A percentile compares a stretch with the other conserved stretches of the same genome.
These are phyloP conservation scores for Drosophila fuyamai DNA, from an alignment of 1,140 invertebrate genomes.

Conservation along the genomic window DNA sequence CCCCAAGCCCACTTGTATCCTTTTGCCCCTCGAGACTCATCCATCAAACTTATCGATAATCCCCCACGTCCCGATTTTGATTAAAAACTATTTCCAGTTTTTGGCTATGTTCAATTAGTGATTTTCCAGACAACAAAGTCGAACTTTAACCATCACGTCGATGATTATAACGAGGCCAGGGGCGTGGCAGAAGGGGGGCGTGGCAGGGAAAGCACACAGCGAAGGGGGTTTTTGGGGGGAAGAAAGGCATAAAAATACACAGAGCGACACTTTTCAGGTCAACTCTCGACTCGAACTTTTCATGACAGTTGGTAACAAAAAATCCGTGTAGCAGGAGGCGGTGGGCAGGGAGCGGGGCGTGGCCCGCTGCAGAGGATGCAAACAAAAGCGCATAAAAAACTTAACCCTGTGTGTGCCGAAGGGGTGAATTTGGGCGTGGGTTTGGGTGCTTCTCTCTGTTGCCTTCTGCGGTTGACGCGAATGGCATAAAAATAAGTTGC, in stretches of 20 bases:
- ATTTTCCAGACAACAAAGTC: slow-evolving; percentile 25
- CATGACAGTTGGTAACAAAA: slow-evolving; percentile 70
- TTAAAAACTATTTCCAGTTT: slow-evolving; percentile 14
- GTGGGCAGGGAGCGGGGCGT: slow-evolving; percentile 1
- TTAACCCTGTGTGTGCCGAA: slow-evolving; percentile 62
- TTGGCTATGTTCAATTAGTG: slow-evolving; percentile 46
- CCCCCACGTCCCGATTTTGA: slow-evolving; percentile 1
- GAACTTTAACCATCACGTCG: slow-evolving; percentile 1
- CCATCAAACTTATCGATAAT: slow-evolving; percentile 25
- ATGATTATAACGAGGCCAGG: slow-evolving; percentile 25
- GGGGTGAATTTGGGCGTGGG: background rate
- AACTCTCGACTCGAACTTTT: slow-evolving; percentile 75
- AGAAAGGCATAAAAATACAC: slow-evolving; percentile 38
- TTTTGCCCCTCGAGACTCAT: slow-evolving; percentile 12
- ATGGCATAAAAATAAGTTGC: slow-evolving; percentile 79
- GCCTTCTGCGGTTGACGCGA: slow-evolving; percentile 69
- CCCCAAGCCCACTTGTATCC: background rate
- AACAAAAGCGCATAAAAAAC: slow-evolving; percentile 78
- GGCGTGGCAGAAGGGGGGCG: background rate
- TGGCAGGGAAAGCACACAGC: slow-evolving; percentile 4
- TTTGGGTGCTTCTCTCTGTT: slow-evolving; percentile 11
- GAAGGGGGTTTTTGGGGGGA: background rate
- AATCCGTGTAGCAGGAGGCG: slow-evolving; percentile 4
- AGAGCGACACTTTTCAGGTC: slow-evolving; percentile 65
- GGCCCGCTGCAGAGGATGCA: slow-evolving; percentile 46